phyloP scores from a whole-genome alignment of 2,113 vertebrate genomes.

The Penelope pileata region DNA sequence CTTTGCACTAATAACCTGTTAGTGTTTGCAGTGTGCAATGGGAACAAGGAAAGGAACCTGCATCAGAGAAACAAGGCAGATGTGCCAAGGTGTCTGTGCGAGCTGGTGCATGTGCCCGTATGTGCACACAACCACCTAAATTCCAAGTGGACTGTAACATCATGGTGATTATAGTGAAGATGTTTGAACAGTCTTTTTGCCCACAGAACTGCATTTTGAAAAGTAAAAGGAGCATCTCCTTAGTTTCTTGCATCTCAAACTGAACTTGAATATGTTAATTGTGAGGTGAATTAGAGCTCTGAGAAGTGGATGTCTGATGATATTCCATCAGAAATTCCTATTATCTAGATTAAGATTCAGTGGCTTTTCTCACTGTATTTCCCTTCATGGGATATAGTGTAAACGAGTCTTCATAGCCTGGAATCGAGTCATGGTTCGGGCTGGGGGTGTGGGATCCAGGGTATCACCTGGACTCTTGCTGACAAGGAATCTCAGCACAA shows the following conservation, averaged over 20 bases:
- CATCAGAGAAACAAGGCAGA: too few relatives aligned
- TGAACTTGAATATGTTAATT: not conserved
- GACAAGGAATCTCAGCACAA: not conserved
- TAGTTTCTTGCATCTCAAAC: not conserved
- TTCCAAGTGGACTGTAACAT: too few relatives aligned
- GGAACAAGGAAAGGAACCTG: too few relatives aligned
- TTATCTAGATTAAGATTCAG: not conserved
- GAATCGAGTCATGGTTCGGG: not conserved
- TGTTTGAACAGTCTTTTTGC: not conserved
- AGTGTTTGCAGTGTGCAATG: too few relatives aligned
- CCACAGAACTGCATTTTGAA: not conserved
- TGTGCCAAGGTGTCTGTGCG: too few relatives aligned
- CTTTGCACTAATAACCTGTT: too few relatives aligned
- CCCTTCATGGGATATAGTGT: not conserved
- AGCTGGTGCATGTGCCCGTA: too few relatives aligned
- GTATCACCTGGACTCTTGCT: constrained; percentile 13
- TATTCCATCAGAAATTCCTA: not conserved
- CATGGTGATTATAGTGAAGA: not conserved
- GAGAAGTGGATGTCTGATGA: not conserved
- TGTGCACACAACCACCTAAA: too few relatives aligned
- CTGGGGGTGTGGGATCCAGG: not conserved
- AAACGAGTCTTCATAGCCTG: not conserved
- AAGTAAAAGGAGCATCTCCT: not conserved
- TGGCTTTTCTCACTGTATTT: not conserved
- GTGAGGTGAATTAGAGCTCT: not conserved